Conservation (phyloP, 2,113 vertebrate species). For the Ceyx margarethae region DNA sequence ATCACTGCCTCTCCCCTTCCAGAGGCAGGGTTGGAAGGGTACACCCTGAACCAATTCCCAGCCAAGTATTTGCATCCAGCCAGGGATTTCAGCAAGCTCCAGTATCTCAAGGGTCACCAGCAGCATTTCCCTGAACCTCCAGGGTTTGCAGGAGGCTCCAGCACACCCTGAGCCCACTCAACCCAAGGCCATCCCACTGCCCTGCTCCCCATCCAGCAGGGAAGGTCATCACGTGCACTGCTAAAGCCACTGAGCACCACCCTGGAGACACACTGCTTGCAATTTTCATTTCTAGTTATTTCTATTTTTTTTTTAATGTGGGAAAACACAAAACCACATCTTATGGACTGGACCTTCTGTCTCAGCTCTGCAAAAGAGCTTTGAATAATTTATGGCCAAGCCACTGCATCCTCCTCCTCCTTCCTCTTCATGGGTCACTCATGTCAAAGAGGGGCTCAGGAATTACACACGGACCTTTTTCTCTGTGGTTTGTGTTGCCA, state of each 20-base stretch:
- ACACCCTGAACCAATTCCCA: accelerated
- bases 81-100: background rate
- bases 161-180: accelerated
- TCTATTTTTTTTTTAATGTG: background rate
- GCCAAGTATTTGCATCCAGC: accelerated
- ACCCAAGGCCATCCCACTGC: accelerated
- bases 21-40: background rate
- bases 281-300: background rate
- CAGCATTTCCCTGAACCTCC: background rate
- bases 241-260: background rate
- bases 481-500: background rate
- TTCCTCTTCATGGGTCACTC: background rate
- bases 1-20: background rate
- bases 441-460: background rate
- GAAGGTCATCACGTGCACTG: conserved; percentile 33
- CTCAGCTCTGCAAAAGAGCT: conserved; percentile 1
- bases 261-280: background rate
- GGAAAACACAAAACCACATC: conserved; percentile 18
- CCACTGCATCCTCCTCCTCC: conserved; percentile 7
- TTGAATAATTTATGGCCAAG: conserved; percentile 47
- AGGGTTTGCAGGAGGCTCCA: background rate
- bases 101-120: background rate
- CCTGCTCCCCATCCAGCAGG: background rate
- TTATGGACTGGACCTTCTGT: background rate
- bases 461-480: background rate